These are phyloP conservation scores for Hypsopygia costalis DNA, from an alignment of 2,888 invertebrate species.

Conservation along the genomic window DNA sequence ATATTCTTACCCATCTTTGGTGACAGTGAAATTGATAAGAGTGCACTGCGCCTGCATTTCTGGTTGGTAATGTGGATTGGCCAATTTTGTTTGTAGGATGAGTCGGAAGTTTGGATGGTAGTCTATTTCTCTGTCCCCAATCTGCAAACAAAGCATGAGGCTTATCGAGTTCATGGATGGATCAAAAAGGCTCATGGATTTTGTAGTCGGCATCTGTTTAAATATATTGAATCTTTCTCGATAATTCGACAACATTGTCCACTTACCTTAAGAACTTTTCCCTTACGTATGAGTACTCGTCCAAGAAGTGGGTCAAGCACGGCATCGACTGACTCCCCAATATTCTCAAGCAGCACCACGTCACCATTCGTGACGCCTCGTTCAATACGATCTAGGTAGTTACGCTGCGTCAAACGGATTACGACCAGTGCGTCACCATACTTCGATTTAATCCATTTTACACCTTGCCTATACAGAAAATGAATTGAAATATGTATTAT, in stretches of 20 bases:
- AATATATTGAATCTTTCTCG: neutral
- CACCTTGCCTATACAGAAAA: slow-evolving; percentile 83
- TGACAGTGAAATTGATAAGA: slow-evolving; percentile 97
- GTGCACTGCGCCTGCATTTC: slow-evolving; percentile 98
- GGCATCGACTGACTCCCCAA: slow-evolving; percentile 93
- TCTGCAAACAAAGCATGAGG: slow-evolving; percentile 79
- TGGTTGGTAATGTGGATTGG: slow-evolving; percentile 97
- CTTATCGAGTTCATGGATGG: slow-evolving; percentile 26
- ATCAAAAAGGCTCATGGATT: too few species aligned
- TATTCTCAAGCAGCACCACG: slow-evolving; percentile 92
- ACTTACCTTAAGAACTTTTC: slow-evolving; percentile 82
- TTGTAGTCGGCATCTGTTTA: too few species aligned
- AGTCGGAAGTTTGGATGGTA: slow-evolving; percentile 90
- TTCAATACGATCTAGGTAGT: slow-evolving; percentile 92
- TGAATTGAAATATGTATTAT: neutral
- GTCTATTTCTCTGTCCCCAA: slow-evolving; percentile 96
- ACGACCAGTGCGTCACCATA: slow-evolving; percentile 87
- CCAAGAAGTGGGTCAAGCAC: slow-evolving; percentile 94
- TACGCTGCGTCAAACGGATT: slow-evolving; percentile 88
- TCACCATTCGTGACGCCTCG: slow-evolving; percentile 86
- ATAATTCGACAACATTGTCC: neutral
- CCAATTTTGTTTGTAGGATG: slow-evolving; percentile 94
- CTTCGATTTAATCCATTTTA: slow-evolving; percentile 97
- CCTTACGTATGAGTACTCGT: slow-evolving; percentile 93
- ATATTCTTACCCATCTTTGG: slow-evolving; percentile 86